Conservation (phyloP, 2,113 vertebrate species). For the Myiozetetes cayanensis region DNA sequence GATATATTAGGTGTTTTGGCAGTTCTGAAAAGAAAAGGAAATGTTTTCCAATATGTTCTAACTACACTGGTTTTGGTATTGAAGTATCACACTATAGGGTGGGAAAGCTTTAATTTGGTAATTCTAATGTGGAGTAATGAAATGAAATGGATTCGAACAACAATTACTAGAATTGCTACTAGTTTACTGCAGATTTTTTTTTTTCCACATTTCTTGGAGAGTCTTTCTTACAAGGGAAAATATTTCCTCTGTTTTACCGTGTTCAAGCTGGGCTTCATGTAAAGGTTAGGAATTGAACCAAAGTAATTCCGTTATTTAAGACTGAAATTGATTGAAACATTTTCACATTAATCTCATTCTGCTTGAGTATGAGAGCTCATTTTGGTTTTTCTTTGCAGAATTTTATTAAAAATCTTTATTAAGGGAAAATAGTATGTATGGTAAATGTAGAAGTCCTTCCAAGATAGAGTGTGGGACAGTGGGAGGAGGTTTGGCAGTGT, state of each 20-base stretch:
- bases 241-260: neutral
- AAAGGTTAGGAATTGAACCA: neutral
- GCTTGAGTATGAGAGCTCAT: neutral
- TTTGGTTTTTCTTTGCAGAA: neutral
- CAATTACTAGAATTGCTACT: neutral
- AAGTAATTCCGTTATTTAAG: neutral
- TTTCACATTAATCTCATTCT: neutral
- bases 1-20: neutral
- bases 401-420: neutral
- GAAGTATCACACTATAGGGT: neutral
- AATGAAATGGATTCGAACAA: neutral
- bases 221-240: neutral
- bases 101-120: slow-evolving; percentile 4
- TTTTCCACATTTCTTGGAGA: neutral
- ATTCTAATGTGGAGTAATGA: neutral
- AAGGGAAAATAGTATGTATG: neutral
- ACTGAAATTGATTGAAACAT: neutral
- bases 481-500: neutral
- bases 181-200: neutral
- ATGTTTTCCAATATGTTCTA: neutral
- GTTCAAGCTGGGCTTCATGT: neutral
- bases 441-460: neutral
- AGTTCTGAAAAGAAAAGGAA: neutral
- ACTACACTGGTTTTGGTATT: neutral
- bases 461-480: neutral